phyloP scores from a whole-genome alignment of 2,888 invertebrate species.

The Thelaira solivaga region DNA sequence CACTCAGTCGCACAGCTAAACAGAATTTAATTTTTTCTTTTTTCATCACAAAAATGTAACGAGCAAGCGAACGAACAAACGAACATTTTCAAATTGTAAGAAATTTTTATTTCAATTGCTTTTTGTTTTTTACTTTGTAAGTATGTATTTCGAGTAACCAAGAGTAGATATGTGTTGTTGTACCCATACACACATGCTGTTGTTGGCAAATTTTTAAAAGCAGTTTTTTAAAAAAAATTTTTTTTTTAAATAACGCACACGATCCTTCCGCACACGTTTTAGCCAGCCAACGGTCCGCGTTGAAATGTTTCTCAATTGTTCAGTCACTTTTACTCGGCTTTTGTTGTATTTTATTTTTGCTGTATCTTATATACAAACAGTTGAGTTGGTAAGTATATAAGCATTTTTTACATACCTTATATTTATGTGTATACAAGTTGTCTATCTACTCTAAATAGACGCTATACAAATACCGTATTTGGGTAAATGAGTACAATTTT shows the following conservation, averaged over 20 bases:
- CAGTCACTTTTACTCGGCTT: slow-evolving; percentile 28
- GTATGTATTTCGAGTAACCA: neutral
- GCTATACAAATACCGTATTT: slow-evolving; percentile 19
- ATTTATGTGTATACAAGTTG: neutral
- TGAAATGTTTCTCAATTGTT: slow-evolving; percentile 54
- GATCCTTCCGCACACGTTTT: slow-evolving; percentile 46
- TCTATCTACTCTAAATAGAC: neutral
- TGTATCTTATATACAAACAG: slow-evolving; percentile 6
- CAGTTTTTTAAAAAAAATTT: too few species aligned
- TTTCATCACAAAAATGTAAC: neutral
- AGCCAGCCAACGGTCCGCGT: slow-evolving; percentile 59
- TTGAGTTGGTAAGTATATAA: neutral
- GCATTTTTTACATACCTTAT: slow-evolving; percentile 43
- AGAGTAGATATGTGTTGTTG: too few species aligned
- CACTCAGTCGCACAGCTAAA: too few species aligned
- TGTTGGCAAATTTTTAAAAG: too few species aligned
- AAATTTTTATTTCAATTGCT: neutral
- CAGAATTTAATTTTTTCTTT: neutral
- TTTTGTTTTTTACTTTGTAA: neutral
- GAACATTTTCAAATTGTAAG: neutral
- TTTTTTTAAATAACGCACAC: too few species aligned
- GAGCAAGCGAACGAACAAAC: neutral
- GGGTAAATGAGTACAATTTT: slow-evolving; percentile 43
- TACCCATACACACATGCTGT: neutral
- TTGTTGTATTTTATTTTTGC: slow-evolving; percentile 40